phyloP scores from a whole-genome alignment of 92 coral and sea anemone genomes.

The Hydrozoanthus gracilis region DNA sequence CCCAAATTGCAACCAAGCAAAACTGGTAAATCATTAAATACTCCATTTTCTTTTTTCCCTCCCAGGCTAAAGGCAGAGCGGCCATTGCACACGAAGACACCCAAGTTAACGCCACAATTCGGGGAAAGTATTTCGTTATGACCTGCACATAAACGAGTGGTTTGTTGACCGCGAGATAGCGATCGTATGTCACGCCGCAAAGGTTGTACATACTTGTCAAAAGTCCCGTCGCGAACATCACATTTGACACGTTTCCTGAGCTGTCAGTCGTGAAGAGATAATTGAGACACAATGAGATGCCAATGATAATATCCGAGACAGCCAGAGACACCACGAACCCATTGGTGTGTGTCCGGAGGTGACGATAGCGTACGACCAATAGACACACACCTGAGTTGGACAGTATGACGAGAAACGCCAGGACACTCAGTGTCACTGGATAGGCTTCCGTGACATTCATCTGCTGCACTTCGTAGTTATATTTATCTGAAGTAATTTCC shows the following conservation, averaged over 20 bases:
- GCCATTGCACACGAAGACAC: conserved; percentile 46
- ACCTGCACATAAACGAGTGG: conserved; percentile 53
- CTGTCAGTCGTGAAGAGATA: conserved; percentile 28
- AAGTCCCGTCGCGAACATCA: conserved; percentile 54
- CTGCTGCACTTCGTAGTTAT: neutral
- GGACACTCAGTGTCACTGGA: conserved; percentile 10
- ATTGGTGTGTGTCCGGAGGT: conserved; percentile 57
- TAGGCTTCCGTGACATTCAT: conserved; percentile 15
- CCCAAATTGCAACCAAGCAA: conserved; percentile 38
- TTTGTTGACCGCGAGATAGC: conserved; percentile 54
- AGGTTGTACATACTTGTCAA: conserved; percentile 56
- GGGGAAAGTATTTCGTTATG: conserved; percentile 44
- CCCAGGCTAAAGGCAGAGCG: conserved; percentile 54
- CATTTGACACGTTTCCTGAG: conserved; percentile 34
- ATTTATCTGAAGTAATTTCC: neutral
- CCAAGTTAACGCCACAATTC: conserved; percentile 46
- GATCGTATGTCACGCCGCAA: conserved; percentile 64
- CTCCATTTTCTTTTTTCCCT: conserved; percentile 19
- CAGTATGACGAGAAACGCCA: conserved; percentile 41
- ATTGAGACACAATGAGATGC: conserved; percentile 49
- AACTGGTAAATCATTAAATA: conserved; percentile 27
- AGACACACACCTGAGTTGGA: conserved; percentile 55
- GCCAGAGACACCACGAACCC: conserved; percentile 60
- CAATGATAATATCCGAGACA: conserved; percentile 54
- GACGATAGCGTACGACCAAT: conserved; percentile 35